Percentiles rank a stretch among this genome's conserved stretches.
Evolutionary conservation across 2,113 vertebrate genomes (phyloP).

Genomic region (Platichthys stellatus): DNA sequence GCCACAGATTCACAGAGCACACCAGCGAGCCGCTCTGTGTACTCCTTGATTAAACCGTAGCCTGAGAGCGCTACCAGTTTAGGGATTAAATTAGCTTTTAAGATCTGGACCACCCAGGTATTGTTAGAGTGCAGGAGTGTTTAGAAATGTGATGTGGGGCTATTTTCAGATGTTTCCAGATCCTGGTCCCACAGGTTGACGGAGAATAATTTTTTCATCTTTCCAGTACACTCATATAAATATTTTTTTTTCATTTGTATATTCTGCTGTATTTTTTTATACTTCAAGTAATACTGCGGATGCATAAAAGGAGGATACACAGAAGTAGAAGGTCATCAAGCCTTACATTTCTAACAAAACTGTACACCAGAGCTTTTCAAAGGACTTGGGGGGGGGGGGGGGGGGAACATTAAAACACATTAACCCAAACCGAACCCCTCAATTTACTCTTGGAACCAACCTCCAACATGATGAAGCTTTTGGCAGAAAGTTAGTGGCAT

Average conservation of each 20-base stretch:
- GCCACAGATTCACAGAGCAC: conserved; percentile 24
- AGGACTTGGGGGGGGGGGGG: no score
- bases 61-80: conserved; percentile 36
- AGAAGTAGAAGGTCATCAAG: background rate
- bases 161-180: conserved; percentile 41
- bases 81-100: conserved; percentile 48
- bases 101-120: conserved; percentile 53
- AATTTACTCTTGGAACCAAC: no score
- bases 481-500: no score
- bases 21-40: conserved; percentile 30
- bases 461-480: no score
- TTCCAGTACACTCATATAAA: background rate
- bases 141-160: conserved; percentile 33
- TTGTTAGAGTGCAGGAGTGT: conserved; percentile 35
- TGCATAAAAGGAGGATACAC: background rate
- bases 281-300: background rate
- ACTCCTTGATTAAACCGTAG: conserved; percentile 60
- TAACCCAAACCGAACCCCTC: no score
- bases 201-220: background rate
- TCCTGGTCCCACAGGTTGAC: background rate
- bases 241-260: background rate
- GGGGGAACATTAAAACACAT: no score
- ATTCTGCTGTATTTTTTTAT: background rate
- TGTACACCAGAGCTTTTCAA: no score
- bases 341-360: no score